Conservation (phyloP, 2,888 invertebrate species). For the Macaria liturata region DNA sequence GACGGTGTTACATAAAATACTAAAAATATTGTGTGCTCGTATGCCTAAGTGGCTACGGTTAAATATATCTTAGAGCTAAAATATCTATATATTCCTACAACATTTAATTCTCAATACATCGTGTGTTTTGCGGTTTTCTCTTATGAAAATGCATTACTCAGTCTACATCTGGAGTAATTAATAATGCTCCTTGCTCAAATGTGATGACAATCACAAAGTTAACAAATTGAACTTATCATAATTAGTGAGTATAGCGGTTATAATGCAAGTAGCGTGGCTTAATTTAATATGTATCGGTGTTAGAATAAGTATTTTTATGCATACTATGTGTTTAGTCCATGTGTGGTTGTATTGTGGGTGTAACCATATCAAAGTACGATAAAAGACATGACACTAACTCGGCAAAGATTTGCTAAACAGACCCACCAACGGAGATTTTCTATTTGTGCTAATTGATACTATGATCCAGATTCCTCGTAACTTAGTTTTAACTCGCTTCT, state of each 20-base stretch:
- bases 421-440: conserved; percentile 21
- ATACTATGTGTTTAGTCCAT: conserved; percentile 10
- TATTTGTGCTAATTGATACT: conserved; percentile 6
- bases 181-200: conserved; percentile 17
- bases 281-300: conserved; percentile 12
- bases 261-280: conserved; percentile 18
- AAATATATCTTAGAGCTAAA: too few relatives aligned
- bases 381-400: conserved; percentile 22
- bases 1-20: too few relatives aligned
- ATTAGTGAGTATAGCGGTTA: conserved; percentile 4
- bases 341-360: conserved; percentile 12
- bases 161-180: conserved; percentile 3
- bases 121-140: too few relatives aligned
- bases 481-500: not conserved
- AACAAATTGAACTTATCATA: conserved; percentile 14
- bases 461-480: conserved; percentile 2
- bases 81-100: too few relatives aligned
- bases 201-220: conserved; percentile 21
- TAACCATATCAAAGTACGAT: conserved; percentile 9
- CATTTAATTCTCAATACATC: too few relatives aligned
- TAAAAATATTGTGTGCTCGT: too few relatives aligned
- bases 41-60: too few relatives aligned
- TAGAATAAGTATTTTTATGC: conserved; percentile 14
- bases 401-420: conserved; percentile 6
- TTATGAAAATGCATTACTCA: not conserved